Conservation (phyloP, 2,113 vertebrate species). For the Cyprinus carpio region DNA sequence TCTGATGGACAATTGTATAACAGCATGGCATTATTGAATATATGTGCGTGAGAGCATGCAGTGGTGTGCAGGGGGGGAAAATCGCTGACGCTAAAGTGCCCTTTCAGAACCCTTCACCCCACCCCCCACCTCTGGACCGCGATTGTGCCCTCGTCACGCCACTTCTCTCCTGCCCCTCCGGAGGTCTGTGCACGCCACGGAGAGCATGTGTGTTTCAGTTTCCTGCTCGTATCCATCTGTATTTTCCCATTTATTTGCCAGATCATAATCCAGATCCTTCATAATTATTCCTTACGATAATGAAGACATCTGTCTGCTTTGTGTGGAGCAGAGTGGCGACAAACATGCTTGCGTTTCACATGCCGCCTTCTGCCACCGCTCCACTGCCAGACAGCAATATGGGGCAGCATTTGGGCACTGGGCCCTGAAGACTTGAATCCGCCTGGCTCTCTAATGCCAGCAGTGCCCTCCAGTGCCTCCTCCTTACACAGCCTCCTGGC, state of each 20-base stretch:
- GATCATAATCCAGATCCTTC: slow-evolving; percentile 54
- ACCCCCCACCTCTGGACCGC: too few species aligned
- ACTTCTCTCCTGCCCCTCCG: too few species aligned
- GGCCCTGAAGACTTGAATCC: slow-evolving; percentile 38
- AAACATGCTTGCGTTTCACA: slow-evolving; percentile 28
- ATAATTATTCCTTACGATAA: slow-evolving; percentile 56
- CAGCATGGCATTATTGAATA: slow-evolving; percentile 28
- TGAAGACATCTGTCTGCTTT: slow-evolving; percentile 64
- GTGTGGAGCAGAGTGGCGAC: slow-evolving; percentile 43
- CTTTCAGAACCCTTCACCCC: too few species aligned
- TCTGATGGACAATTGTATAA: slow-evolving; percentile 21
- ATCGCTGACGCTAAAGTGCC: too few species aligned
- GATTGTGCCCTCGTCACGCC: too few species aligned
- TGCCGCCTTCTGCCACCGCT: slow-evolving; percentile 49
- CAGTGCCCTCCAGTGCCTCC: slow-evolving; percentile 32
- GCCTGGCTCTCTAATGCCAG: slow-evolving; percentile 42
- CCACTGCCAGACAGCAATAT: slow-evolving; percentile 55
- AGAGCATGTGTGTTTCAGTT: slow-evolving; percentile 34
- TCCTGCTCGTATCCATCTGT: slow-evolving; percentile 47
- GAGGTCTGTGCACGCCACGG: not conserved
- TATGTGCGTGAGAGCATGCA: slow-evolving; percentile 22
- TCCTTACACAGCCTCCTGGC: slow-evolving; percentile 10
- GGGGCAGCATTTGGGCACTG: slow-evolving; percentile 44
- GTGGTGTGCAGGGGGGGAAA: too few species aligned
- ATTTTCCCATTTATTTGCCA: slow-evolving; percentile 48